These are phyloP conservation scores for Lithophane ornitopus DNA, from an alignment of 2,888 invertebrate genomes.

Conservation along the genomic window DNA sequence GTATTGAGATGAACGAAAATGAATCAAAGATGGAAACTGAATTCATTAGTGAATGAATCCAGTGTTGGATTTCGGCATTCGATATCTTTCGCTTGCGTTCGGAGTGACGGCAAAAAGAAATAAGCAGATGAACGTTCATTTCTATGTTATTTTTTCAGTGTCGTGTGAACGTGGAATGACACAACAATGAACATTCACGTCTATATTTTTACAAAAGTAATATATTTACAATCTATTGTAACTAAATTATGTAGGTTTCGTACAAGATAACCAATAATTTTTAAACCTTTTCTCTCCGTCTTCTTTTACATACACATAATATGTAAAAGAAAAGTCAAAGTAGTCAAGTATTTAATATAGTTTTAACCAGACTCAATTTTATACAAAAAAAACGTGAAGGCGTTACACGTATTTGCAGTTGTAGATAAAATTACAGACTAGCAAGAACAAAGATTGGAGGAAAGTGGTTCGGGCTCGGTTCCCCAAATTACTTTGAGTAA, in stretches of 20 bases:
- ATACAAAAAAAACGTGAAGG: slow-evolving; percentile 7
- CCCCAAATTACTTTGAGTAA: slow-evolving; percentile 72
- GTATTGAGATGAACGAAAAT: neutral
- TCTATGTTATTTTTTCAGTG: neutral
- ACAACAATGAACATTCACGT: neutral
- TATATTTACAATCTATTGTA: neutral
- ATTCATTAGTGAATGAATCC: neutral
- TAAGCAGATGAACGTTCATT: neutral
- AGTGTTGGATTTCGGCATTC: neutral
- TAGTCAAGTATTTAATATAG: neutral
- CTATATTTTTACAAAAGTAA: neutral
- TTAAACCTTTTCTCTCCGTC: no score
- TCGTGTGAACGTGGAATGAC: neutral
- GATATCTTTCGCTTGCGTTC: neutral
- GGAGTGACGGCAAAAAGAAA: neutral
- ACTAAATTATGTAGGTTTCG: neutral
- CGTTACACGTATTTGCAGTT: slow-evolving; percentile 61
- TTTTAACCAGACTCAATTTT: neutral
- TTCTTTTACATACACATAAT: neutral
- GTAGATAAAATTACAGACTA: slow-evolving; percentile 60
- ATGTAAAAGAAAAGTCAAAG: neutral
- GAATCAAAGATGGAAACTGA: neutral
- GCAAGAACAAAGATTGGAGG: slow-evolving; percentile 62
- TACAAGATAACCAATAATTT: neutral
- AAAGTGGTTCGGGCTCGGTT: slow-evolving; percentile 46